A percentile compares a stretch with the other conserved stretches of the same genome.
Conservation (phyloP, 2,888 invertebrate genomes). For the Ichneumon xanthorius region DNA sequence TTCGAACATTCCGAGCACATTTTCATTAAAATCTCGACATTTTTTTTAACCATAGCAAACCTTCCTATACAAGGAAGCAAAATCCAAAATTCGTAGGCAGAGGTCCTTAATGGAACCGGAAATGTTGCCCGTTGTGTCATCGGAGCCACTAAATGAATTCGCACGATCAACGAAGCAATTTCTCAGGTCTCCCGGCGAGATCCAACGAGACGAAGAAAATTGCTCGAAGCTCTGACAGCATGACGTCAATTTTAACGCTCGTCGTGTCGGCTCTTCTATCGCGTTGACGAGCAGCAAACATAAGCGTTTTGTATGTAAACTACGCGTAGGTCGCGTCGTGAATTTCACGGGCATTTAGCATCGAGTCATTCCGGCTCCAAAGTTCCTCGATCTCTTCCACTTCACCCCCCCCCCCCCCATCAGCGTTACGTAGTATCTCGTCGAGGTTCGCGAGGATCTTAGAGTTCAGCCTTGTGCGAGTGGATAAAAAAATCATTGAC, state of each 20-base stretch:
- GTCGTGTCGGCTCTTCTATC: neutral
- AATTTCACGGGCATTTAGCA: conserved; percentile 13
- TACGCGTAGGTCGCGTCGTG: conserved; percentile 11
- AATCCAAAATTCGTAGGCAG: neutral
- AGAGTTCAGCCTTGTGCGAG: neutral
- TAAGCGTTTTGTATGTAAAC: neutral
- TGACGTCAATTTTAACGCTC: conserved; percentile 13
- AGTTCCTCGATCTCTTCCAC: neutral
- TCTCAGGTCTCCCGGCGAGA: neutral
- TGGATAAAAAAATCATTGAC: conserved; percentile 5
- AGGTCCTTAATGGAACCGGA: neutral
- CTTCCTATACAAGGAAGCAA: too few species aligned
- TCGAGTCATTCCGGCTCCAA: conserved; percentile 8
- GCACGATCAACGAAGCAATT: conserved; percentile 15
- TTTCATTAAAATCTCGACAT: too few species aligned
- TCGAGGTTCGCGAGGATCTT: conserved; percentile 1
- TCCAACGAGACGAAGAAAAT: conserved; percentile 6
- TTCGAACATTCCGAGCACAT: too few species aligned
- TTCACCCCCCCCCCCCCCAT: neutral
- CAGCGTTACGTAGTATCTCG: neutral
- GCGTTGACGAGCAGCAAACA: neutral
- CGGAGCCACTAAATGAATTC: conserved; percentile 69
- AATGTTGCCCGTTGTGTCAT: conserved; percentile 40
- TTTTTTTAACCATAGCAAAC: too few species aligned
- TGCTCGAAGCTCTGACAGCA: conserved; percentile 6